Evolutionary conservation across 2,113 vertebrate species (phyloP), one percentile per base, ranked within the genome.

Genomic region (Solea solea): DNA sequence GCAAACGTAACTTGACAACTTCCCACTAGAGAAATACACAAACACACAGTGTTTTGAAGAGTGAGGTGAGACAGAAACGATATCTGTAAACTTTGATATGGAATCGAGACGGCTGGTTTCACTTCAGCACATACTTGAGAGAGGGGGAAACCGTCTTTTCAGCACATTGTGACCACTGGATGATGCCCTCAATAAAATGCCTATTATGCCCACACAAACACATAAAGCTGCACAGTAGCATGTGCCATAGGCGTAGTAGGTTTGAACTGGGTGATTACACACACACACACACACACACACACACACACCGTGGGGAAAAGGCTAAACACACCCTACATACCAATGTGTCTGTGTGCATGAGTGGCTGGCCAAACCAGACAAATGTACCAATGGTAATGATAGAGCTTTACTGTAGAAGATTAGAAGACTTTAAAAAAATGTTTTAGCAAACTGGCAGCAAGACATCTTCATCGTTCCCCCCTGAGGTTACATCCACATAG

Each of bases 321-420:
- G 14, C 40, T 59, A 60, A 72, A 71, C 77, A 86, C 77, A 66
- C 83, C 80, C 82, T 71, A 53, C 50, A 78, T 83, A 75, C 64
- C 51, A 34, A 9, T 16, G 59, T 45, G 15, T 73, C 46, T 72
- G 59, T 80, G 73, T 72, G 72, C 40, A 42, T 52, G 61, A 65
- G 78, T 48, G 74, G 52, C 56, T 59, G 48, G 45, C 41, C 52
- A 68, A 65, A 60, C 52, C 48, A 69, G 68, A 82, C 70, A 46
- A 58, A 64, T 71, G 77, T 66, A 81, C 69, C 76, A 74, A 59
- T 28, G 2, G 59, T 84, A 83, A 87, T 86, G 75, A 83, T 8
- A 83, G 81, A 69, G 61, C 51, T 39, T 11, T 56, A 77, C 71
- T 64, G 15, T 25, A 64, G 53, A 80, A 64, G 34, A 72, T 86